A percentile compares a stretch with the other conserved stretches of the same genome.
Conservation (phyloP, 2,797 vertebrate genomes). For the Coregonus sp. region DNA sequence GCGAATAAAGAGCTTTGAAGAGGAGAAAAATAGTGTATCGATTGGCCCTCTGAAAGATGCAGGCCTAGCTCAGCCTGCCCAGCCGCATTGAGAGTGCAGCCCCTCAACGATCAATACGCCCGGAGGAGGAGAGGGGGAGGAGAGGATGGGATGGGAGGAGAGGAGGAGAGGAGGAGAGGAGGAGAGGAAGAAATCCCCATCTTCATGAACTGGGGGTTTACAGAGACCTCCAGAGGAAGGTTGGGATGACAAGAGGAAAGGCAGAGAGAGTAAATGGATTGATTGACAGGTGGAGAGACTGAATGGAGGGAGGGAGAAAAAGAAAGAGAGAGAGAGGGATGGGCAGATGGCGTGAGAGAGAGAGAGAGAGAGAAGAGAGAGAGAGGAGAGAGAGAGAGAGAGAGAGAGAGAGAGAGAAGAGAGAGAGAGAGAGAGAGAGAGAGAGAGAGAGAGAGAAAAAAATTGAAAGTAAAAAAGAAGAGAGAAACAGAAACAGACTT, state of each 20-base stretch:
- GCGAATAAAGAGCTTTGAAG: slow-evolving; percentile 76
- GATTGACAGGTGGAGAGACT: slow-evolving; percentile 54
- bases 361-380: slow-evolving; percentile 25
- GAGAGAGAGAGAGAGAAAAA: background rate
- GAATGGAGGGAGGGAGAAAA: background rate
- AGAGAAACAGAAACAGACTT: background rate
- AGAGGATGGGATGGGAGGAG: slow-evolving; percentile 27
- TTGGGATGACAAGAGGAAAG: slow-evolving; percentile 42
- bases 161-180: slow-evolving; percentile 39
- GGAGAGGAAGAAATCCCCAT: slow-evolving; percentile 33
- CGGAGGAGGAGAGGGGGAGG: slow-evolving; percentile 35
- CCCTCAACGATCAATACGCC: slow-evolving; percentile 64
- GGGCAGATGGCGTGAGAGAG: background rate
- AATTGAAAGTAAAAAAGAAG: background rate
- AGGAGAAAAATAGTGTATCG: slow-evolving; percentile 69
- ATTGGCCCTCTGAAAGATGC: slow-evolving; percentile 75
- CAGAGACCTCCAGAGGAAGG: slow-evolving; percentile 53
- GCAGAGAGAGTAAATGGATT: slow-evolving; percentile 13
- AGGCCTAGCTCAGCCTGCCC: slow-evolving; percentile 58
- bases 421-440: background rate
- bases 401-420: background rate
- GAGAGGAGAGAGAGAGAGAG: background rate
- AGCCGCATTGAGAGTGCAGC: slow-evolving; percentile 69
- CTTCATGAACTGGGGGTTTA: slow-evolving; percentile 29
- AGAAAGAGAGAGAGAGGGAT: slow-evolving; percentile 16